Evolutionary conservation across 2,888 invertebrate species (phyloP).

Genomic region (Philopedon plagiatum): DNA sequence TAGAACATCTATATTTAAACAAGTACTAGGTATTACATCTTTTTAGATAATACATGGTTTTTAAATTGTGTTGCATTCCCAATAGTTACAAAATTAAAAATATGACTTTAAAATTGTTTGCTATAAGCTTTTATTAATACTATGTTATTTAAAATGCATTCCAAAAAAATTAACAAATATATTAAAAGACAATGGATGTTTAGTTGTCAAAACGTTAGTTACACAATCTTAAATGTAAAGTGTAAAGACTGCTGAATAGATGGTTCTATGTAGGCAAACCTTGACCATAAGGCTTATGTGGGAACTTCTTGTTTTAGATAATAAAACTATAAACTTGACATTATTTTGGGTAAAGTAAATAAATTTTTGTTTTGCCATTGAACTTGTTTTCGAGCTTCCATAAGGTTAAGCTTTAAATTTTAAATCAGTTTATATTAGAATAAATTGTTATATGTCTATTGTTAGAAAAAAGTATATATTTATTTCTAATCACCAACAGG

Average conservation of each 20-base stretch:
- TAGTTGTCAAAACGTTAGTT: background rate
- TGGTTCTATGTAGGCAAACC: conserved; percentile 15
- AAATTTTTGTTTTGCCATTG: background rate
- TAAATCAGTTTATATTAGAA: too few relatives aligned
- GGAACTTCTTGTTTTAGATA: conserved; percentile 13
- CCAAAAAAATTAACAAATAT: conserved; percentile 14
- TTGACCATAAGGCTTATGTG: conserved; percentile 26
- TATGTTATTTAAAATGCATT: conserved; percentile 5
- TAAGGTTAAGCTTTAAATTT: too few relatives aligned
- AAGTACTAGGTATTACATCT: too few relatives aligned
- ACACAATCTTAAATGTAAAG: conserved; percentile 2
- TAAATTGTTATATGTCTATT: too few relatives aligned
- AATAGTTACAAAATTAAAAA: too few relatives aligned
- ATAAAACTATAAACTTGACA: conserved; percentile 42
- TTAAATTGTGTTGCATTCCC: too few relatives aligned
- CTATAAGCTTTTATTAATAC: background rate
- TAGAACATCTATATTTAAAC: too few relatives aligned
- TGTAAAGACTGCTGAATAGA: conserved; percentile 11
- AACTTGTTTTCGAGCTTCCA: background rate
- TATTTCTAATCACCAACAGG: too few relatives aligned
- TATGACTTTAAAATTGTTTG: background rate
- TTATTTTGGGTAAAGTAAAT: conserved; percentile 28
- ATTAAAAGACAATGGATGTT: conserved; percentile 1
- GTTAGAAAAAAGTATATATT: too few relatives aligned
- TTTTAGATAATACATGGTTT: too few relatives aligned